These are phyloP conservation scores for Galerucella nymphaeae DNA, from an alignment of 2,888 invertebrate genomes.

Conservation along the genomic window DNA sequence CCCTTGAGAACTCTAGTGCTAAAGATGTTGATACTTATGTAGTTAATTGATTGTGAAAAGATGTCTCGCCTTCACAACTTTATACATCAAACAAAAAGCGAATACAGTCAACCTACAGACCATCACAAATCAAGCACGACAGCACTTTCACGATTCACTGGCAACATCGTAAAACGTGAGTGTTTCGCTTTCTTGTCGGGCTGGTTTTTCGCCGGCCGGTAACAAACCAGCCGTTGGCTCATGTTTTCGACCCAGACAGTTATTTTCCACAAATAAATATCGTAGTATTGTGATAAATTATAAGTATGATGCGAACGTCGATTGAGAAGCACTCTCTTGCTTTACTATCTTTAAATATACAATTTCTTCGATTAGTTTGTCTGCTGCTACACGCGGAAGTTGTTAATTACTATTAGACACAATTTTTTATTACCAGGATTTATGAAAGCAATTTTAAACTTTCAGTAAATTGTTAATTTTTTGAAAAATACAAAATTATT, in stretches of 20 bases:
- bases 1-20: no score
- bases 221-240: slow-evolving; percentile 1
- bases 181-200: slow-evolving; percentile 8
- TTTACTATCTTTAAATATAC: not conserved
- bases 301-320: not conserved
- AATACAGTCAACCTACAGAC: no score
- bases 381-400: not conserved
- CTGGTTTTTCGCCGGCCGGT: slow-evolving; percentile 11
- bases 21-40: no score
- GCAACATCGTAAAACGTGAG: slow-evolving; percentile 9
- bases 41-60: no score
- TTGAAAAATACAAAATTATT: not conserved
- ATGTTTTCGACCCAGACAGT: not conserved
- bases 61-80: no score
- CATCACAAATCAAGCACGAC: not conserved
- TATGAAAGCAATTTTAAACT: not conserved
- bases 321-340: not conserved
- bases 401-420: not conserved
- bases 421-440: not conserved
- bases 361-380: not conserved
- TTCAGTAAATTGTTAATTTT: no score
- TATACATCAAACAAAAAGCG: no score
- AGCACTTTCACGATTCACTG: not conserved
- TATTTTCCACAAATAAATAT: not conserved
- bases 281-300: not conserved